phyloP scores from a whole-genome alignment of 2,797 vertebrate genomes.

The Harpagifer antarcticus region DNA sequence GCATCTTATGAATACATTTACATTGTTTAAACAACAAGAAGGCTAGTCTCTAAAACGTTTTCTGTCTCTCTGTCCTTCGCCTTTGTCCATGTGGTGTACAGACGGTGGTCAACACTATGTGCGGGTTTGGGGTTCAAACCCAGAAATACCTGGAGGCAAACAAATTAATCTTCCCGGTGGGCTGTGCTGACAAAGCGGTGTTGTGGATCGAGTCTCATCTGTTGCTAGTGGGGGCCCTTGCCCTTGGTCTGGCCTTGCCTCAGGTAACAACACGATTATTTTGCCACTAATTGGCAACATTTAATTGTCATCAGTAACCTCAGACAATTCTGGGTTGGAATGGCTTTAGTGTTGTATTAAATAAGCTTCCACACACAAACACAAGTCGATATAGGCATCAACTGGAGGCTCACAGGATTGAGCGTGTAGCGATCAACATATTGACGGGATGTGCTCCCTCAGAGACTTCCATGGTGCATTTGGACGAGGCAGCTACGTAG shows the following conservation, averaged over 20 bases:
- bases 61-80: constrained; percentile 4
- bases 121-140: constrained; percentile 83
- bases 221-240: constrained; percentile 81
- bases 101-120: constrained; percentile 86
- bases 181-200: constrained; percentile 83
- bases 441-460: constrained; percentile 26
- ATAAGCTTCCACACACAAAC: constrained; percentile 4
- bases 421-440: constrained; percentile 41
- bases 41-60: neutral
- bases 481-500: constrained; percentile 7
- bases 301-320: constrained; percentile 4
- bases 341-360: constrained; percentile 20
- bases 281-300: constrained; percentile 9
- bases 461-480: constrained; percentile 7
- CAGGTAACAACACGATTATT: constrained; percentile 73
- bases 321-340: neutral
- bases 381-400: constrained; percentile 36
- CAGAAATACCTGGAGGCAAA: constrained; percentile 75
- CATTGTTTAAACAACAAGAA: neutral
- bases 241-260: constrained; percentile 83
- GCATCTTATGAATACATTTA: neutral
- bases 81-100: constrained; percentile 45
- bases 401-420: constrained; percentile 18
- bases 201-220: constrained; percentile 86
- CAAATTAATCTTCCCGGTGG: constrained; percentile 81